Evolutionary conservation across 2,797 vertebrate species (phyloP), one percentile per base, ranked within the genome.

Genomic region (Dendrocincla tyrannina): DNA sequence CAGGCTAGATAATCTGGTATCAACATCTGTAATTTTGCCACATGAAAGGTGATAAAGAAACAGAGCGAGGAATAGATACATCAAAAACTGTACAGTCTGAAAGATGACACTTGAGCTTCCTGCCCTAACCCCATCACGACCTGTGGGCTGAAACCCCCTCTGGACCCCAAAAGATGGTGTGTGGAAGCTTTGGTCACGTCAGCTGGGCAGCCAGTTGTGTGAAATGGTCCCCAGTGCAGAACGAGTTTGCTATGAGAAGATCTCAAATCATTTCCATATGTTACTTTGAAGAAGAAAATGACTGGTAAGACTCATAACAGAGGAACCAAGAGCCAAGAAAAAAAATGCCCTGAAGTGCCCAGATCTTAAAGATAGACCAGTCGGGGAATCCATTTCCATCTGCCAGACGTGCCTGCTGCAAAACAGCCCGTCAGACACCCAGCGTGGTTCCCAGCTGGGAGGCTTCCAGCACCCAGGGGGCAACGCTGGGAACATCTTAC

Each of bases 231-330:
- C 98, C 98, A 4, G 94, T 85, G 88, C 98, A 98, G 95, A 98
- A 98, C 85, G 97, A 98, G 97, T 98, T 98, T 16, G 98, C 98
- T 20, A 91, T 98, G 88, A 98, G 98, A 85, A 98, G 97, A 50
- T 98, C 98, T 63, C 98, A 98, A 76, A 97, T 98, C 74, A 98
- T 98, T 97, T 98, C 98, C 27, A 98, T 98, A 91, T 99, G 99
- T 95, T 98, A 98, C 97, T 99, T 98, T 91, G 98, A 99, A 96
- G 97, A 98, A 91, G 98, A 98, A 96, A 98, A 98, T 5, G 97
- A 98, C 95, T 98, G 98, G 98, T 98, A 76, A 98, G 97, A 35
- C 86, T 86, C 75, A 91, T 94, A 89, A 39, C 69, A 78, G 62
- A 82, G 39, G 7, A 55, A 91, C 27, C 42, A 17, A 94, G 42